These are phyloP conservation scores for Apodemia zela DNA, from an alignment of 2,888 invertebrate genomes.

Conservation along the genomic window DNA sequence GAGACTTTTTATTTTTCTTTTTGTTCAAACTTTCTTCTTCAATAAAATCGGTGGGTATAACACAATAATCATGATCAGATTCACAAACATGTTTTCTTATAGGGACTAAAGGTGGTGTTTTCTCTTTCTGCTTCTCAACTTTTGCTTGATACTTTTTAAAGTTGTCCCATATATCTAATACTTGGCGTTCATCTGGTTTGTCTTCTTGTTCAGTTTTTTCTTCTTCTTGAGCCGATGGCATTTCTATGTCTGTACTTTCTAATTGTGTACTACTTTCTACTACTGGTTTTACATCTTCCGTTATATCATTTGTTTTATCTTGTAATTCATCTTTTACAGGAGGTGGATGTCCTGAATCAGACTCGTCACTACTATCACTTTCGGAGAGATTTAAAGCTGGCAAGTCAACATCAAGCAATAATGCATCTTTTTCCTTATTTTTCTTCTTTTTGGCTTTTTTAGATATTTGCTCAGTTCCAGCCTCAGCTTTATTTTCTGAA, in stretches of 20 bases:
- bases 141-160: conserved; percentile 87
- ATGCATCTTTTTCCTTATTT: conserved; percentile 67
- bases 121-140: conserved; percentile 79
- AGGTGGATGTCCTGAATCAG: conserved; percentile 56
- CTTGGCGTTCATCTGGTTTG: conserved; percentile 79
- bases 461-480: conserved; percentile 48
- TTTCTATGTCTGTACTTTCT: conserved; percentile 36
- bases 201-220: conserved; percentile 53
- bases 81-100: conserved; percentile 79
- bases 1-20: conserved; percentile 74
- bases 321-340: conserved; percentile 42
- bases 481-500: conserved; percentile 54
- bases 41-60: conserved; percentile 70
- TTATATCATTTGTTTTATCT: conserved; percentile 27
- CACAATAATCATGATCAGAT: conserved; percentile 89
- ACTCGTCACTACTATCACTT: conserved; percentile 89
- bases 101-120: conserved; percentile 67
- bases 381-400: conserved; percentile 92
- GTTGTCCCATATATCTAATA: conserved; percentile 88
- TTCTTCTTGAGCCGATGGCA: conserved; percentile 38
- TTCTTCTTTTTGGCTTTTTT: conserved; percentile 74
- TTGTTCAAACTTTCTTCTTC: conserved; percentile 63
- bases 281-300: conserved; percentile 17
- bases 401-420: conserved; percentile 80
- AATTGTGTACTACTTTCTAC: conserved; percentile 38